Evolutionary conservation across 2,888 invertebrate genomes (phyloP).

Genomic region (Meganola albula): DNA sequence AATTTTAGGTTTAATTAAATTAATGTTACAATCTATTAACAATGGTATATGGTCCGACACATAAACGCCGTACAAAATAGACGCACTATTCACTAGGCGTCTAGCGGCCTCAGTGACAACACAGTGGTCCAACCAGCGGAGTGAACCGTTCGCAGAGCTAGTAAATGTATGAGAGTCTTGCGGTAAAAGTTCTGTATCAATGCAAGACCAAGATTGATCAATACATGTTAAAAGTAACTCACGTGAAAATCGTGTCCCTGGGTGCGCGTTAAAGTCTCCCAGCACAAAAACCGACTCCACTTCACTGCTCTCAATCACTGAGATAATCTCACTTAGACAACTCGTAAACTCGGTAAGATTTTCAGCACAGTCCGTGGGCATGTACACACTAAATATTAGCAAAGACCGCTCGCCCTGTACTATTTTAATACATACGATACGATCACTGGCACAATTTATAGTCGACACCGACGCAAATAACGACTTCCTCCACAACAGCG

Average conservation of each 20-base stretch:
- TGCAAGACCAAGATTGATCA: constrained; percentile 6
- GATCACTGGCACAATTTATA: constrained; percentile 5
- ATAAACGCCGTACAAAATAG: constrained; percentile 6
- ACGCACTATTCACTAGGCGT: constrained; percentile 7
- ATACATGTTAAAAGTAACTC: constrained; percentile 6
- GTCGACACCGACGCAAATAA: constrained; percentile 5
- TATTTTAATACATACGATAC: constrained; percentile 8
- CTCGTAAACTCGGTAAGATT: constrained; percentile 16
- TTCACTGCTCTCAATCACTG: constrained; percentile 12
- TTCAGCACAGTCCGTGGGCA: constrained; percentile 13
- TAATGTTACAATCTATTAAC: constrained; percentile 6
- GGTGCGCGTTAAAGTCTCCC: constrained; percentile 14
- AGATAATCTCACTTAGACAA: constrained; percentile 7
- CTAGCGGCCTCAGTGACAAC: constrained; percentile 11
- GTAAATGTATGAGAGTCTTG: constrained; percentile 6
- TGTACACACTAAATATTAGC: constrained; percentile 15
- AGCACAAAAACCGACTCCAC: constrained; percentile 9
- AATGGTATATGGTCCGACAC: constrained; percentile 10
- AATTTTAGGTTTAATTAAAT: constrained; percentile 4
- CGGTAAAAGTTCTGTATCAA: constrained; percentile 2
- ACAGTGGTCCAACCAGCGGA: constrained; percentile 17
- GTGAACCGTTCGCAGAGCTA: constrained; percentile 7
- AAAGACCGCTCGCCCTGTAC: constrained; percentile 5
- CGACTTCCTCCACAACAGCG: constrained; percentile 8
- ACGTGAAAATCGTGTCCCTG: constrained; percentile 4